Evolutionary conservation across 2,888 invertebrate species (phyloP).

Genomic region (Leptinotarsa haldemani): DNA sequence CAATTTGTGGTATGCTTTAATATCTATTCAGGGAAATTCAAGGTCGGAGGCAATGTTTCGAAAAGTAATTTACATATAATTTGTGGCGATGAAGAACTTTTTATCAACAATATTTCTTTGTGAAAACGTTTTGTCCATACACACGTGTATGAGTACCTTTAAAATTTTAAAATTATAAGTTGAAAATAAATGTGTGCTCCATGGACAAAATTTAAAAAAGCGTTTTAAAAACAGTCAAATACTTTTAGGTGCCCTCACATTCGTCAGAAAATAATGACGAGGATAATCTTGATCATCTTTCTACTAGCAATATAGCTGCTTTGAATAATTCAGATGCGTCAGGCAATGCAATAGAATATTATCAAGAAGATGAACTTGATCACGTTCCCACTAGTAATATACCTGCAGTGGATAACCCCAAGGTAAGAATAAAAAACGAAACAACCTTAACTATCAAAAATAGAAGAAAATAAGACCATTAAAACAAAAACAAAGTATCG

Average conservation of each 20-base stretch:
- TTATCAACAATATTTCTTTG: neutral
- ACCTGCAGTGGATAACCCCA: neutral
- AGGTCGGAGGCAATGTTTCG: no score
- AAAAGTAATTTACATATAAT: neutral
- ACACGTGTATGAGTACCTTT: no score
- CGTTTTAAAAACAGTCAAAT: slow-evolving; percentile 6
- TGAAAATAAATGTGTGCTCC: neutral
- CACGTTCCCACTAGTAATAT: neutral
- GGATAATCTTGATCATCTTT: slow-evolving; percentile 8
- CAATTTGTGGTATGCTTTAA: neutral
- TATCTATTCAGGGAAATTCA: neutral
- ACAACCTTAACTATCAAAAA: neutral
- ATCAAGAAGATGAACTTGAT: slow-evolving; percentile 10
- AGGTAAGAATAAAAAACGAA: no score
- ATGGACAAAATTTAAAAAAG: slow-evolving; percentile 12
- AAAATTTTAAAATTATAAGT: no score
- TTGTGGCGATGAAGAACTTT: slow-evolving; percentile 13
- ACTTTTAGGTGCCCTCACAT: slow-evolving; percentile 11
- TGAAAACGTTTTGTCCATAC: no score
- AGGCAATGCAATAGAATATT: slow-evolving; percentile 18
- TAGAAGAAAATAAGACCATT: neutral
- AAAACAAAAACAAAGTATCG: neutral
- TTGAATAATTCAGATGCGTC: slow-evolving; percentile 4
- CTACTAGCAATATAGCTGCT: slow-evolving; percentile 14
- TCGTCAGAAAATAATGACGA: slow-evolving; percentile 15